Conservation (phyloP, 1,140 invertebrate genomes). For the Aleiodes sp. region DNA sequence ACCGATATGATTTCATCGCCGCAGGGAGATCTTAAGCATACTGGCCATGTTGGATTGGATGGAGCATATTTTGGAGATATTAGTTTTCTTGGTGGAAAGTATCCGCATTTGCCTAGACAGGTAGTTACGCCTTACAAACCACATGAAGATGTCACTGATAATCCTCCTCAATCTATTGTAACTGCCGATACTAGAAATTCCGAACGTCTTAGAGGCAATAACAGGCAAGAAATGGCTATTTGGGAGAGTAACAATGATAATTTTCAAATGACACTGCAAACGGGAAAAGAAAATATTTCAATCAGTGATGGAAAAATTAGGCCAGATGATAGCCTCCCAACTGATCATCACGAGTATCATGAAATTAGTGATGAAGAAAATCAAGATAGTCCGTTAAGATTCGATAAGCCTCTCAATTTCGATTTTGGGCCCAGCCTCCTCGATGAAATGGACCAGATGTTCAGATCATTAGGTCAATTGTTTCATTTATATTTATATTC, state of each 20-base stretch:
- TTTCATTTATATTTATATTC: constrained; percentile 7
- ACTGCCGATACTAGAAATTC: neutral
- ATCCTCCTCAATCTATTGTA: too few relatives aligned
- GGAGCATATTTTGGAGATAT: constrained; percentile 97
- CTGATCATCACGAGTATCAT: constrained; percentile 82
- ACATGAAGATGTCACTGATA: constrained; percentile 73
- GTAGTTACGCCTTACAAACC: constrained; percentile 89
- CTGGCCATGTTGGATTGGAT: constrained; percentile 94
- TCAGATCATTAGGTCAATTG: constrained; percentile 74
- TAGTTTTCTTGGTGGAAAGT: constrained; percentile 82
- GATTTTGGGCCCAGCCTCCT: constrained; percentile 93
- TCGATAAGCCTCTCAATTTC: constrained; percentile 70
- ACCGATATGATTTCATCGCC: constrained; percentile 97
- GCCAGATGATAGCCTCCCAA: neutral
- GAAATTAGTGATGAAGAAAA: constrained; percentile 91
- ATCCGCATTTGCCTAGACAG: constrained; percentile 83
- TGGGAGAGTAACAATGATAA: constrained; percentile 39
- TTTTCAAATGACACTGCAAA: constrained; percentile 48
- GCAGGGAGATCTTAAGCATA: constrained; percentile 96
- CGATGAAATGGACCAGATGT: constrained; percentile 96
- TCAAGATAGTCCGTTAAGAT: constrained; percentile 61
- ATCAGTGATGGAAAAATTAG: constrained; percentile 47
- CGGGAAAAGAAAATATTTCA: constrained; percentile 51
- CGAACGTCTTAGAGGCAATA: neutral
- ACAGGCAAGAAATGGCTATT: constrained; percentile 5